phyloP scores from a whole-genome alignment of 35 echinoderm and acorn worm genomes.

The Hemicentrotus pulcherrimus region DNA sequence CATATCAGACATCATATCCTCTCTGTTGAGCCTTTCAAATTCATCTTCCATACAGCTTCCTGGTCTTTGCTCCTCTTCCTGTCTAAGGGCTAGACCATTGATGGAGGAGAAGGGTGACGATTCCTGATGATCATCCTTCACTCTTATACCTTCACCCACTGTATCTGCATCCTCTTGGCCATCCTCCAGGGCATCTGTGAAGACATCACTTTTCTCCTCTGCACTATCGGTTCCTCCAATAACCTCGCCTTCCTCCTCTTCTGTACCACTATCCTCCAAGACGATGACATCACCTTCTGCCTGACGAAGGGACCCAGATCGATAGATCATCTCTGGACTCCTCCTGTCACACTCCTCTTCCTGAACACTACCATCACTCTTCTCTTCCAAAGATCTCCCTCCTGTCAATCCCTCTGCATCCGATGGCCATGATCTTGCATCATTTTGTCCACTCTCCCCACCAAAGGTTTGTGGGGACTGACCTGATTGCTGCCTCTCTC shows the following conservation, averaged over 20 bases:
- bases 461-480: background rate
- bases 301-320: slow-evolving; percentile 26
- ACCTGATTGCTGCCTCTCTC: background rate
- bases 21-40: background rate
- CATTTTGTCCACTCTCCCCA: background rate
- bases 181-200: background rate
- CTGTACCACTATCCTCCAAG: slow-evolving; percentile 21
- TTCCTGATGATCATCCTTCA: background rate
- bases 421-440: background rate
- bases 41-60: background rate
- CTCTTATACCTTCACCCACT: background rate
- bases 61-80: background rate
- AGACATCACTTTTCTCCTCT: background rate
- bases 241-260: background rate
- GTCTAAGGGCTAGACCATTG: too few species aligned
- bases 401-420: background rate
- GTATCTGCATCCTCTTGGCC: slow-evolving; percentile 27
- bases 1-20: background rate
- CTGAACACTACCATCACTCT: background rate
- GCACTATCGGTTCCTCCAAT: background rate
- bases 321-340: slow-evolving; percentile 16
- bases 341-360: background rate
- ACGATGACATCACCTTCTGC: slow-evolving; percentile 43
- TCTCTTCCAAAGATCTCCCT: background rate
- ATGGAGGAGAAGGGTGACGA: too few species aligned